phyloP scores from a whole-genome alignment of 2,797 vertebrate genomes.

The Arctocebus calabarensis region DNA sequence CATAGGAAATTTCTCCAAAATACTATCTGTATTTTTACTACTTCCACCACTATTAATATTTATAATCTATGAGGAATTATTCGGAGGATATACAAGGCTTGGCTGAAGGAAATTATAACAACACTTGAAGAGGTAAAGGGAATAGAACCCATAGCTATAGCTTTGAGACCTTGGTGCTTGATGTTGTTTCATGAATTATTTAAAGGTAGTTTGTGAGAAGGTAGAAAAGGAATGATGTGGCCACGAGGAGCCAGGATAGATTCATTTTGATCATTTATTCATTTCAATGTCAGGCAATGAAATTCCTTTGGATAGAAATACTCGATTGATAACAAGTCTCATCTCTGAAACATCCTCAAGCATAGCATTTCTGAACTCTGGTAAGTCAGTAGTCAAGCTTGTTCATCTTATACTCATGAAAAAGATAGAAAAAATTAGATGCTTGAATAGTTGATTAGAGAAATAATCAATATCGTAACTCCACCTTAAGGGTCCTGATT shows the following conservation, averaged over 20 bases:
- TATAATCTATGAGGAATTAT: not conserved
- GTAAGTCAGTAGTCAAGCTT: not conserved
- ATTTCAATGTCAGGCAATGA: not conserved
- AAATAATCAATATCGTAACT: not conserved
- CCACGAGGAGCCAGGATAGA: not conserved
- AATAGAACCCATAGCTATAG: not conserved
- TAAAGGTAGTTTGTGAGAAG: not conserved
- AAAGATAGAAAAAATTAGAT: not conserved
- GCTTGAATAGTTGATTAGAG: not conserved
- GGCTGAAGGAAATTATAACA: not conserved
- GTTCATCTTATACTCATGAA: not conserved
- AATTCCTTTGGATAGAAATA: not conserved
- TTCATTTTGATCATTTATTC: constrained; percentile 12
- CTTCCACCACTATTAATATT: not conserved
- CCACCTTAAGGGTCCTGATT: not conserved
- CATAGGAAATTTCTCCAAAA: constrained; percentile 19
- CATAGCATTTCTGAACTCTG: not conserved
- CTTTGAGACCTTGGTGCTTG: not conserved
- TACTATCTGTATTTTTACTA: not conserved
- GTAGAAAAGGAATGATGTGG: not conserved
- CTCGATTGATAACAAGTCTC: not conserved
- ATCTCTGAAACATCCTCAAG: not conserved
- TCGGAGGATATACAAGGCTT: not conserved
- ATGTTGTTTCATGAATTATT: constrained; percentile 10
- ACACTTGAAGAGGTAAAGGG: not conserved